These are phyloP conservation scores for Lordiphosa clarofinis DNA, from an alignment of 1,140 invertebrate genomes.

Conservation along the genomic window DNA sequence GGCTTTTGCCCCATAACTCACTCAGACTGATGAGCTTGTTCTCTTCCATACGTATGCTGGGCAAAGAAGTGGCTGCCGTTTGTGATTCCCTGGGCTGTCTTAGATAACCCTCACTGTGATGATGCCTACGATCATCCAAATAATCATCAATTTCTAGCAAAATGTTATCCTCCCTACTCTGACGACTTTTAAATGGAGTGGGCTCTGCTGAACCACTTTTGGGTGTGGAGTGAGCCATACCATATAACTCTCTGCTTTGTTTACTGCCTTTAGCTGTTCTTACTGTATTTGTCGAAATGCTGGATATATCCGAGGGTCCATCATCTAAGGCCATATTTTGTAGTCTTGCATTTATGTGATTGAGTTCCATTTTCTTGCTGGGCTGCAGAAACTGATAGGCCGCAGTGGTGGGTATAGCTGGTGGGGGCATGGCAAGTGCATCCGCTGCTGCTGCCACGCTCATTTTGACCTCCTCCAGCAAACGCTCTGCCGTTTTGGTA, in stretches of 20 bases:
- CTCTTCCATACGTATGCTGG: slow-evolving; percentile 42
- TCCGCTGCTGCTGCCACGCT: slow-evolving; percentile 34
- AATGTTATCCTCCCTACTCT: slow-evolving; percentile 42
- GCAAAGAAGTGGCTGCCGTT: slow-evolving; percentile 43
- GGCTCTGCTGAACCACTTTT: slow-evolving; percentile 46
- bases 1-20: slow-evolving; percentile 80
- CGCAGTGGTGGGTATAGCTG: slow-evolving; percentile 37
- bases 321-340: slow-evolving; percentile 52
- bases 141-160: slow-evolving; percentile 70
- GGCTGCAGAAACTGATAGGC: slow-evolving; percentile 66
- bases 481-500: slow-evolving; percentile 69
- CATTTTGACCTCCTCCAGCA: slow-evolving; percentile 36
- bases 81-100: slow-evolving; percentile 18
- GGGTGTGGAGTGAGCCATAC: slow-evolving; percentile 68
- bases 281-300: slow-evolving; percentile 67
- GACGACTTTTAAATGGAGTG: slow-evolving; percentile 2
- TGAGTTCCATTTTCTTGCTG: slow-evolving; percentile 62
- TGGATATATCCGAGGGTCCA: slow-evolving; percentile 62
- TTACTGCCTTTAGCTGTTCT: slow-evolving; percentile 31
- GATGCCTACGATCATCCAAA: slow-evolving; percentile 39
- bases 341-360: slow-evolving; percentile 64
- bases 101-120: slow-evolving; percentile 52
- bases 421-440: slow-evolving; percentile 55
- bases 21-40: slow-evolving; percentile 80
- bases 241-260: slow-evolving; percentile 24